Evolutionary conservation across 1,140 invertebrate genomes (phyloP).

Genomic region (Apis cerana): DNA sequence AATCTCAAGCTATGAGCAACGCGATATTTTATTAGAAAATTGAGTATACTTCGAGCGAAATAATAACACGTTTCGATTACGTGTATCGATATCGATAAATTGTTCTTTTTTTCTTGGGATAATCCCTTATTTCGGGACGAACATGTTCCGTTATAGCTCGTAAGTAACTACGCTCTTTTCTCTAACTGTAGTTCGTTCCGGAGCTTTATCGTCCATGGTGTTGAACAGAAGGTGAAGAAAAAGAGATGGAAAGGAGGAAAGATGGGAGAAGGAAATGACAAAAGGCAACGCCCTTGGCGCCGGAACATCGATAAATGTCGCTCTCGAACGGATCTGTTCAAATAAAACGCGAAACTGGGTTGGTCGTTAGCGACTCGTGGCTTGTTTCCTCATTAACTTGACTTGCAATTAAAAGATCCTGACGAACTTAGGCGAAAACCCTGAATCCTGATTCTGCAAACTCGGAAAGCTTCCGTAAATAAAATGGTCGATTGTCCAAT

Average conservation of each 20-base stretch:
- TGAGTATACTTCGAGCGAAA: neutral
- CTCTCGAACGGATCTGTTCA: constrained; percentile 45
- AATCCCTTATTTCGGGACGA: neutral
- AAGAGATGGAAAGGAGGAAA: neutral
- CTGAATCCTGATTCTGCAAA: neutral
- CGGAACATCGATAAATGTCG: constrained; percentile 63
- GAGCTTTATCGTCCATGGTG: constrained; percentile 43
- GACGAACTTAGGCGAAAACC: neutral
- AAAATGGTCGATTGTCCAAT: neutral
- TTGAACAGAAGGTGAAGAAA: neutral
- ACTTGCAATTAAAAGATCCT: constrained; percentile 27
- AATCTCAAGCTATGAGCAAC: neutral
- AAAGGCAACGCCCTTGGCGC: constrained; percentile 58
- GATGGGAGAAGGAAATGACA: constrained; percentile 27
- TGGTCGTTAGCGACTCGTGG: constrained; percentile 33
- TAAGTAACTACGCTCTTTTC: constrained; percentile 37
- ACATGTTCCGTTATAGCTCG: constrained; percentile 12
- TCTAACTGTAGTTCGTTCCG: constrained; percentile 9
- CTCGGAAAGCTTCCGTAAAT: neutral
- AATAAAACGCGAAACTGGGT: constrained; percentile 63
- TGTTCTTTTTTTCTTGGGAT: neutral
- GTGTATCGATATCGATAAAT: neutral
- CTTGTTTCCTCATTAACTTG: constrained; percentile 41
- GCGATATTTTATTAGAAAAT: neutral
- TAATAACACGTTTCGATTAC: neutral